phyloP scores from a whole-genome alignment of 2,797 vertebrate species.

The Sarcophilus harrisii region DNA sequence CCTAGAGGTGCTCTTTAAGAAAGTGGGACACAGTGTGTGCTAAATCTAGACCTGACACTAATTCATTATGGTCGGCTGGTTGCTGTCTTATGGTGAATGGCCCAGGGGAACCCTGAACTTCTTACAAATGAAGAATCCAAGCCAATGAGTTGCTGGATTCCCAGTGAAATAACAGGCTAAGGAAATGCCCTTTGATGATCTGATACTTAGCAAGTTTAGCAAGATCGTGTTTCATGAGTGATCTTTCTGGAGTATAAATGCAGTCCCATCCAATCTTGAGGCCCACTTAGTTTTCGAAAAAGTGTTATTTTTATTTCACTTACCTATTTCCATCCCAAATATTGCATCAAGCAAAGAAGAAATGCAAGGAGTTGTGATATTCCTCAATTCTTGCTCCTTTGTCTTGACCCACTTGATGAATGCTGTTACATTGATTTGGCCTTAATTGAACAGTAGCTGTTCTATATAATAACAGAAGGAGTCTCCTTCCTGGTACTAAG shows the following conservation, averaged over 20 bases:
- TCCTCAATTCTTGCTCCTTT: not conserved
- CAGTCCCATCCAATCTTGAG: not conserved
- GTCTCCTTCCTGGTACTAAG: not conserved
- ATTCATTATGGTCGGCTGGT: constrained; percentile 42
- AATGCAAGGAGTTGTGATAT: not conserved
- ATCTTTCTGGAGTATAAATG: constrained; percentile 29
- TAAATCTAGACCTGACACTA: constrained; percentile 51
- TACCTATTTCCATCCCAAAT: constrained; percentile 12
- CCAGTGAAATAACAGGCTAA: constrained; percentile 50
- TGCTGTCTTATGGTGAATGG: constrained; percentile 51
- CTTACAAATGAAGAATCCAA: constrained; percentile 51
- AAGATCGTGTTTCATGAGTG: not conserved
- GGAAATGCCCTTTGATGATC: constrained; percentile 55
- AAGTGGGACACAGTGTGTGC: constrained; percentile 67
- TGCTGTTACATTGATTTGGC: not conserved
- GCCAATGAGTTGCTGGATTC: constrained; percentile 30
- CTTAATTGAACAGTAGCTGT: not conserved
- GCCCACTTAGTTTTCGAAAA: constrained; percentile 17
- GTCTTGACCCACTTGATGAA: not conserved
- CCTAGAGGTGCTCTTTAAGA: constrained; percentile 37
- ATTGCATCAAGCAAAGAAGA: not conserved
- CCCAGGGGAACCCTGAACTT: constrained; percentile 28
- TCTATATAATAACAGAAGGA: not conserved
- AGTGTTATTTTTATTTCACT: not conserved
- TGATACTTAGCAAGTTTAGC: constrained; percentile 34